A percentile compares a stretch with the other conserved stretches of the same genome.
phyloP scores from a whole-genome alignment of 2,113 vertebrate genomes.

The Vulpes ferrilata region DNA sequence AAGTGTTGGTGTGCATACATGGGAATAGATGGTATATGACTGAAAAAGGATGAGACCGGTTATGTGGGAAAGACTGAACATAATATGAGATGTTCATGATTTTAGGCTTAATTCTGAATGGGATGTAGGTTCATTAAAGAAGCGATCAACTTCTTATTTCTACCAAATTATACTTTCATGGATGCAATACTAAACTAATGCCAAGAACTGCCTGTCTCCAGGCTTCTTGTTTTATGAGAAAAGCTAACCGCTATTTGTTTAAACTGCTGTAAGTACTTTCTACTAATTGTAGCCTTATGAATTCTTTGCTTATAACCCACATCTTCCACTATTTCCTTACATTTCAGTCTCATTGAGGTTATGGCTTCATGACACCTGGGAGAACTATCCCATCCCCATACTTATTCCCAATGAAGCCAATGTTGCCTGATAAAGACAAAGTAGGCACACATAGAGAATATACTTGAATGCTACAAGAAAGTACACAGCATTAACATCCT shows the following conservation, averaged over 20 bases:
- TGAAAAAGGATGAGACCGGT: neutral
- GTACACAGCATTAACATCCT: neutral
- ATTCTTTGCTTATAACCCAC: neutral
- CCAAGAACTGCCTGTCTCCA: neutral
- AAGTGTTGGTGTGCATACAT: neutral
- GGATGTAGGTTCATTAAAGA: neutral
- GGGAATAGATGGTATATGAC: neutral
- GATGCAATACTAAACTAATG: neutral
- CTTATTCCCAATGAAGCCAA: neutral
- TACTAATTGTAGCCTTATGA: neutral
- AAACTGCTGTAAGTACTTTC: neutral
- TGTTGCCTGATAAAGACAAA: neutral
- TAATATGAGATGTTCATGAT: neutral
- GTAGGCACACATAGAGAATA: neutral
- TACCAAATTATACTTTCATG: neutral
- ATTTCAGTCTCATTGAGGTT: neutral
- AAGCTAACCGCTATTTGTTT: slow-evolving; percentile 2
- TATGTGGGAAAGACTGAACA: neutral
- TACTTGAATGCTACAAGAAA: neutral
- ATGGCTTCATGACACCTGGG: neutral
- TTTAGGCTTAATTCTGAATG: neutral
- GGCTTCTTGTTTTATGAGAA: neutral
- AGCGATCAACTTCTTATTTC: neutral
- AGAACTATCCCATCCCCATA: neutral
- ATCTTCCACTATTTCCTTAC: neutral